Percentiles rank a stretch among this genome's conserved stretches.
Evolutionary conservation across 2,888 invertebrate genomes (phyloP).

Genomic region (Melanotus villosus): DNA sequence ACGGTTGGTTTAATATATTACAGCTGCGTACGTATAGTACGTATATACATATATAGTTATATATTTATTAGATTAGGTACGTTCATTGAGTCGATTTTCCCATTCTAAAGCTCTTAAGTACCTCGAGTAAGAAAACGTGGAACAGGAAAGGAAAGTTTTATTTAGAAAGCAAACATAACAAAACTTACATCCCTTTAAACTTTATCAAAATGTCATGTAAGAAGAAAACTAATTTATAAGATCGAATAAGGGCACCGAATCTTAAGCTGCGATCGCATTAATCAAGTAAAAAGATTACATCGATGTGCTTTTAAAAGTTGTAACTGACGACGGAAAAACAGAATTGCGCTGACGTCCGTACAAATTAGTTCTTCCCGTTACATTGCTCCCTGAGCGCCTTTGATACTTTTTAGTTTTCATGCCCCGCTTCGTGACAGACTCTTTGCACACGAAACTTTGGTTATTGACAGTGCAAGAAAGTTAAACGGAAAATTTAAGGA

Average conservation of each 20-base stretch:
- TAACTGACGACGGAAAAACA: constrained; percentile 54
- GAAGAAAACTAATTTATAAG: constrained; percentile 48
- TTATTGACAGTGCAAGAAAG: constrained; percentile 41
- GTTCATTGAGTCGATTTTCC: too few species aligned
- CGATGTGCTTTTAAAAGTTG: constrained; percentile 57
- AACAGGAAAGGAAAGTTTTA: neutral
- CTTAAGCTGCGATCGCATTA: constrained; percentile 55
- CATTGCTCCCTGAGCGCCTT: constrained; percentile 45
- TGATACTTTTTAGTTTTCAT: constrained; percentile 47
- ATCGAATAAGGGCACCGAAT: constrained; percentile 47
- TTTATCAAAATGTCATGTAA: constrained; percentile 44
- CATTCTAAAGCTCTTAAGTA: too few species aligned
- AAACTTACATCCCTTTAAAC: constrained; percentile 37
- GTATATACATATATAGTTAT: neutral
- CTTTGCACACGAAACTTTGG: constrained; percentile 37
- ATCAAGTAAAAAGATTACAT: constrained; percentile 56
- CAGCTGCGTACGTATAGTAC: too few species aligned
- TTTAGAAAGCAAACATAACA: constrained; percentile 32
- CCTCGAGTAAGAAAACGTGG: too few species aligned
- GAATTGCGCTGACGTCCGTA: constrained; percentile 54
- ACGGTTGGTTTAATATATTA: constrained; percentile 14
- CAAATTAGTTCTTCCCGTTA: constrained; percentile 52
- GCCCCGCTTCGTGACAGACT: constrained; percentile 34
- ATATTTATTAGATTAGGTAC: neutral
- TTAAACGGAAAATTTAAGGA: constrained; percentile 33